Evolutionary conservation across 2,888 invertebrate species (phyloP).

Genomic region (Noctua fimbriata): DNA sequence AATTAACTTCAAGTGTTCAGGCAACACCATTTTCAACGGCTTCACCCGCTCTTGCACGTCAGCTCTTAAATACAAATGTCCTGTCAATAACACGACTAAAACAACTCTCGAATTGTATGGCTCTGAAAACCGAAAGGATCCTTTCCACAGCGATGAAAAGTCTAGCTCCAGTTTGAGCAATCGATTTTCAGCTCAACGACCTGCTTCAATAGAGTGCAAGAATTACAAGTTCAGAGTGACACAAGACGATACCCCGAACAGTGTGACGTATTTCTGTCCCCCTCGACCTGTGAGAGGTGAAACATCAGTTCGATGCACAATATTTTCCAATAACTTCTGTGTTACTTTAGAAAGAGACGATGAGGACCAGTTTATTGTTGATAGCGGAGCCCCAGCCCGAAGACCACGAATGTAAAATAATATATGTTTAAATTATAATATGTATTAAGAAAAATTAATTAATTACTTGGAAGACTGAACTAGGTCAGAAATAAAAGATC

Average conservation of each 20-base stretch:
- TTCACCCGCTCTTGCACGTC: constrained; percentile 83
- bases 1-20: constrained; percentile 86
- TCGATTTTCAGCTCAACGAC: constrained; percentile 48
- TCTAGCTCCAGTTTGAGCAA: constrained; percentile 41
- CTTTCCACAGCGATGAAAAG: constrained; percentile 53
- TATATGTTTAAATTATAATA: not conserved
- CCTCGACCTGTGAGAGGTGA: constrained; percentile 80
- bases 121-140: constrained; percentile 72
- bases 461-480: constrained; percentile 48
- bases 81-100: constrained; percentile 75
- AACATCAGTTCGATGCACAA: constrained; percentile 79
- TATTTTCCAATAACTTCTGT: constrained; percentile 87
- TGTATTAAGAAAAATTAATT: constrained; percentile 1
- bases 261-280: constrained; percentile 85
- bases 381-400: constrained; percentile 76
- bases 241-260: constrained; percentile 77
- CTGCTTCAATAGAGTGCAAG: constrained; percentile 84
- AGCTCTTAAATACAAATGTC: constrained; percentile 83
- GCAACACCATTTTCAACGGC: constrained; percentile 85
- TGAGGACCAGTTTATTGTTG: constrained; percentile 81
- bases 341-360: constrained; percentile 82
- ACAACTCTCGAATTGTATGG: constrained; percentile 70
- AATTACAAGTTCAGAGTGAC: constrained; percentile 86
- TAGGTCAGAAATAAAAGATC: constrained; percentile 32
- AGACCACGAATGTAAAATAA: constrained; percentile 74